These are phyloP conservation scores for Drosophila pseudotakahashii DNA, from an alignment of 2,888 invertebrate genomes.

Conservation along the genomic window DNA sequence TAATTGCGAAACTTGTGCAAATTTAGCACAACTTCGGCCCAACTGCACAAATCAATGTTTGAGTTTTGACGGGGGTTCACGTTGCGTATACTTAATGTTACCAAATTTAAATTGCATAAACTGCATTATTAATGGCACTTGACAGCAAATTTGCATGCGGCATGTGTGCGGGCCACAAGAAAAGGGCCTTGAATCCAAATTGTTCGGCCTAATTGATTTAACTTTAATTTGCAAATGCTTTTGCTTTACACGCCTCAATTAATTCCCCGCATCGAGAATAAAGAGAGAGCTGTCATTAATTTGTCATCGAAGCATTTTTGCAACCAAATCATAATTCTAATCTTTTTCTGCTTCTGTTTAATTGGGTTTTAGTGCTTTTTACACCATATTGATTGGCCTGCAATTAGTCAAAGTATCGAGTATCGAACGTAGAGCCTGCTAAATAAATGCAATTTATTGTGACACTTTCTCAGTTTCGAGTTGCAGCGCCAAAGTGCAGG, in stretches of 20 bases:
- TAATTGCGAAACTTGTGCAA: constrained; percentile 54
- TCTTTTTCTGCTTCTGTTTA: background rate
- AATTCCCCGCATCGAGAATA: background rate
- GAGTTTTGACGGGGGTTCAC: background rate
- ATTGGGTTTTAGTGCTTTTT: constrained; percentile 5
- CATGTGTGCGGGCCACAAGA: background rate
- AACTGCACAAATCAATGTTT: constrained; percentile 51
- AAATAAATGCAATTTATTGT: background rate
- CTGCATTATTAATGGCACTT: constrained; percentile 30
- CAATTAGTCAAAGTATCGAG: background rate
- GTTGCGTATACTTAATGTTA: constrained; percentile 35
- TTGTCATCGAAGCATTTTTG: constrained; percentile 12
- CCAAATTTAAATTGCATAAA: constrained; percentile 27
- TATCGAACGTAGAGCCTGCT: background rate
- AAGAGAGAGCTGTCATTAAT: constrained; percentile 17
- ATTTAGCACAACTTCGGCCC: constrained; percentile 53
- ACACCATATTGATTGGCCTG: background rate
- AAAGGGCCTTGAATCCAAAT: constrained; percentile 1
- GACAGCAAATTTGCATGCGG: constrained; percentile 28
- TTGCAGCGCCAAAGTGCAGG: background rate
- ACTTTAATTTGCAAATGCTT: background rate
- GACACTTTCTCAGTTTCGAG: background rate
- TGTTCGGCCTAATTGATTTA: constrained; percentile 8
- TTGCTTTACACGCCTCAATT: background rate
- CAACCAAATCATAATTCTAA: constrained; percentile 1